Base-by-base conservation (phyloP, 2,797 vertebrate genomes). In the Molossus alvarezi region DNA sequence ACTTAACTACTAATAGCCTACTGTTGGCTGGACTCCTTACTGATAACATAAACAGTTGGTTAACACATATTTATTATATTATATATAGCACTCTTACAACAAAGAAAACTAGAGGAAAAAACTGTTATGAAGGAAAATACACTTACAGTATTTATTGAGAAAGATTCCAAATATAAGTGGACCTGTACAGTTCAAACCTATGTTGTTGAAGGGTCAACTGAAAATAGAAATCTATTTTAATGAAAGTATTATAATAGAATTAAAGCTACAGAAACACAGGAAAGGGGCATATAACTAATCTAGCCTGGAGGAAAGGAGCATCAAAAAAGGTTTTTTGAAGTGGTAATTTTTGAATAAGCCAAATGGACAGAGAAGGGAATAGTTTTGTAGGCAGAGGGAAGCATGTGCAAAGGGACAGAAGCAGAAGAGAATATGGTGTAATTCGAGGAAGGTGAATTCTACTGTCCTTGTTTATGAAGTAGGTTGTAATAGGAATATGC, bases 211-310 rank as follows among this genome's bases (percentile, higher is more conserved):
- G n/a, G 62, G 29, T 53, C 48, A 69, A 84, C 20, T 69, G 21
- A 53, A 84, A 95, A 65, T 76, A 75, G 73, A 65, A 93, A 93
- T 65, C 15, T 88, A 71, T 71, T 81, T n/a, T 57, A 96, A 93
- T 75, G 33, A 69, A 84, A 88, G 53, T 76, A 5, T 69, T 83
- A 29, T 65, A 20, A 60, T 29, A 64, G 65, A 80, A 88, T 58
- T 75, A 90, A 90, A 90, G 18, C 18, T 84, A 15, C 83, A 85
- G 88, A 17, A 95, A 3, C 57, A 92, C 29, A 84, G 87, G 64
- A 81, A 64, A 84, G 67, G 25, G 93, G 17, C 25, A 88, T 83
- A 71, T 51, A 80, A 41, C 62, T 29, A 84, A 58, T 71, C 23
- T 91, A 76, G 60, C n/a, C 62, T 75, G 5, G 12, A 55, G 23